Evolutionary conservation across 2,113 vertebrate genomes (phyloP), one percentile per base, ranked within the genome.

Genomic region (Hyla sarda): DNA sequence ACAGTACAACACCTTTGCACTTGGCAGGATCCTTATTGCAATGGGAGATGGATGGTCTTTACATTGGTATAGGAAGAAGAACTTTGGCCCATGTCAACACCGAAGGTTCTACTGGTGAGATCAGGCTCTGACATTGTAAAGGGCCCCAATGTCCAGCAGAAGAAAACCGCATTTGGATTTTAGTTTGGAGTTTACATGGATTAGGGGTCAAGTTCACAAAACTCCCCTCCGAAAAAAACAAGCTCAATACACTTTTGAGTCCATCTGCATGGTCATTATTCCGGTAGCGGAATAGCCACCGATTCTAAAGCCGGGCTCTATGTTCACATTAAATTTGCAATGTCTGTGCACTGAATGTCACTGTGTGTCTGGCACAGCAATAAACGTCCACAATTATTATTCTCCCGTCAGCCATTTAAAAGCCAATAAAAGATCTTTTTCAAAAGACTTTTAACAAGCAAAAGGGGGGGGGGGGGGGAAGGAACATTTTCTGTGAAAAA

Each of bases 401-500:
- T 60, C 78, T 81, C 56, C n/a, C 58, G 23, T 81, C 78, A 65
- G 56, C 78, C 37, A 81, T 81, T 62, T 81, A 81, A 47, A 65
- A 81, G 78, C 78, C 78, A 28, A 81, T 62, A 81, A 81, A 45
- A 81, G 54, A 65, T 45, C 12, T 45, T 65, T 81, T 81, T 60
- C 23, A 45, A 60, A 80, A 65, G 21, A 32, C 56, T 30, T 80
- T 80, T 81, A 65, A 62, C 56, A 45, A 62, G 78, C 56, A 19
- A 62, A 41, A 41, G 41, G 41, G n/a, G n/a, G n/a, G 25, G 37
- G 12, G 45, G 11, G 74, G 16, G 17, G 75, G 48, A 12, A 62
- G 56, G 5, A 41, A 25, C 58, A 60, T 62, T 62, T 62, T 80
- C 77, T 62, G 34, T 62, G 13, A 80, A 80, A 62, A 80, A 41